Percentiles rank a stretch among this genome's conserved stretches.
These are phyloP conservation scores for Ataeniobius toweri DNA, from an alignment of 2,797 vertebrate genomes.

Conservation along the genomic window DNA sequence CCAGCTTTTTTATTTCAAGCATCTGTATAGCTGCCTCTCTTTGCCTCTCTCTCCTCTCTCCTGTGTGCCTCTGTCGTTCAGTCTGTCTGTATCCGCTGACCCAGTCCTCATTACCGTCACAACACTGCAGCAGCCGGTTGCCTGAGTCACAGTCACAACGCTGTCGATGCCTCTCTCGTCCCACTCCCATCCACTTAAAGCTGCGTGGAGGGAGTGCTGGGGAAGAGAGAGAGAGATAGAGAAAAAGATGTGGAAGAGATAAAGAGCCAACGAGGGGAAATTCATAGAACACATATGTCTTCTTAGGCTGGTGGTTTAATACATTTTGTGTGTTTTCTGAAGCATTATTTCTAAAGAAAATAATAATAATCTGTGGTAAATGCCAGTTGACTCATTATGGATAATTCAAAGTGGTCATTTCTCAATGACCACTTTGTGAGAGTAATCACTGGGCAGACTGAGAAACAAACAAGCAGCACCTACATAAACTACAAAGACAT, in stretches of 20 bases:
- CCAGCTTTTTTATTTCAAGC: slow-evolving; percentile 25
- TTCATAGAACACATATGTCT: background rate
- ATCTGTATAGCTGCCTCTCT: slow-evolving; percentile 2
- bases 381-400: background rate
- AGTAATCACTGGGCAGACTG: background rate
- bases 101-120: slow-evolving; percentile 78
- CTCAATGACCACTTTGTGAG: background rate
- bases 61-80: slow-evolving; percentile 54
- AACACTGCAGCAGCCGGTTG: slow-evolving; percentile 68
- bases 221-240: slow-evolving; percentile 20
- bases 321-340: background rate
- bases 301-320: background rate
- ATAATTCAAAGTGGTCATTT: background rate
- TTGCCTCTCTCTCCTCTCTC: slow-evolving; percentile 20
- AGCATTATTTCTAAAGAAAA: background rate
- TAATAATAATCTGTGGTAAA: background rate
- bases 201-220: slow-evolving; percentile 37
- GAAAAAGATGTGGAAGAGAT: slow-evolving; percentile 36
- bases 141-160: slow-evolving; percentile 68
- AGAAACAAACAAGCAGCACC: slow-evolving; percentile 7
- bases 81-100: slow-evolving; percentile 60
- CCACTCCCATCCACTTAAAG: slow-evolving; percentile 55
- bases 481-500: slow-evolving; percentile 2
- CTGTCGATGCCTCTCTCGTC: slow-evolving; percentile 59
- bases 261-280: slow-evolving; percentile 16